Conservation (phyloP, 2,888 invertebrate species). For the Cecidostiba fungosa region DNA sequence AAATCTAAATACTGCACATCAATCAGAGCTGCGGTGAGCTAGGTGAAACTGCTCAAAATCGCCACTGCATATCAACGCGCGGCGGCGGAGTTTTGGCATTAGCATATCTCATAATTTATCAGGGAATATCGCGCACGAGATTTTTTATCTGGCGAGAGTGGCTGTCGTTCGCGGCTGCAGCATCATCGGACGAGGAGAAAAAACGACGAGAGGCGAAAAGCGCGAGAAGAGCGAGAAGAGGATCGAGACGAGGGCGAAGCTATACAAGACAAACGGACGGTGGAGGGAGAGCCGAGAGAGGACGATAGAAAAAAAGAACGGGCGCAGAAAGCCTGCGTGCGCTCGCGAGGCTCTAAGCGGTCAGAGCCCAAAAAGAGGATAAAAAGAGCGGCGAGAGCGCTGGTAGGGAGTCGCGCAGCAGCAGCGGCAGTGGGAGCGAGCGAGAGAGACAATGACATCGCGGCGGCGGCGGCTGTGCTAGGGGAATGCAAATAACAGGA, state of each 20-base stretch:
- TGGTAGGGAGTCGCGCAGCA: slow-evolving; percentile 18
- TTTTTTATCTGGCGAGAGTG: slow-evolving; percentile 50
- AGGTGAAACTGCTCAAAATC: too few species aligned
- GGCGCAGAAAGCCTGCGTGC: not conserved
- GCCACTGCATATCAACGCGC: too few species aligned
- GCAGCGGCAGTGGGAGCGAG: slow-evolving; percentile 36
- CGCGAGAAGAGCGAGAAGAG: slow-evolving; percentile 53
- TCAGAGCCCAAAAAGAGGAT: slow-evolving; percentile 56
- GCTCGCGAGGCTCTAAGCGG: slow-evolving; percentile 45
- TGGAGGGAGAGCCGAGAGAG: slow-evolving; percentile 39
- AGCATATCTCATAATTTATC: slow-evolving; percentile 55
- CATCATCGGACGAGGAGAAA: not conserved
- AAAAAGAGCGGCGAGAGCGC: slow-evolving; percentile 56
- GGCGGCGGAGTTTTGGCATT: too few species aligned
- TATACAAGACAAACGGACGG: slow-evolving; percentile 52
- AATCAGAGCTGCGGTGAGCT: too few species aligned
- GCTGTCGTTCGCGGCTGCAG: slow-evolving; percentile 25
- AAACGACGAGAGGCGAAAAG: slow-evolving; percentile 32
- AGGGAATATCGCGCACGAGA: slow-evolving; percentile 42
- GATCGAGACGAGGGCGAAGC: slow-evolving; percentile 48
- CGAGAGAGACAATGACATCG: slow-evolving; percentile 69
- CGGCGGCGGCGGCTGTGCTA: slow-evolving; percentile 70
- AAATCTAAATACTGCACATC: too few species aligned
- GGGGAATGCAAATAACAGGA: slow-evolving; percentile 78
- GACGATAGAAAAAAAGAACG: slow-evolving; percentile 13